phyloP scores from a whole-genome alignment of 2,797 vertebrate genomes.

The Dicrostonyx torquatus region DNA sequence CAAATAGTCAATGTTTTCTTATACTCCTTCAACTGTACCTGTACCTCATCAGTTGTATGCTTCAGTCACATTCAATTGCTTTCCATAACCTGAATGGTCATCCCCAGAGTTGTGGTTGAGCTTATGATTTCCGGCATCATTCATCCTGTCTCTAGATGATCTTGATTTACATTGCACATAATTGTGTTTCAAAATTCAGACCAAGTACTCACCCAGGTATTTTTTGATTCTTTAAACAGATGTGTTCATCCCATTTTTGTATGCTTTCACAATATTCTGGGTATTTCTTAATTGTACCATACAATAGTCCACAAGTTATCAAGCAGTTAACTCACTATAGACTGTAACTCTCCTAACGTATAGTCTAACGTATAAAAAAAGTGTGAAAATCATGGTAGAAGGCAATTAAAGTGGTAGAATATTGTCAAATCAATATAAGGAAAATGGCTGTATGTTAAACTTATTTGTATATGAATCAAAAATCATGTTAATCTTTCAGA shows the following conservation, averaged over 20 bases:
- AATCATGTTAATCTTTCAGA: not conserved
- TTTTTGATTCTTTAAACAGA: not conserved
- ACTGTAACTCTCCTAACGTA: not conserved
- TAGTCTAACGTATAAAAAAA: not conserved
- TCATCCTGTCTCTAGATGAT: not conserved
- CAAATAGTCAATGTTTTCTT: not conserved
- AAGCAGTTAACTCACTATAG: not conserved
- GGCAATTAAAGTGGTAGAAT: not conserved
- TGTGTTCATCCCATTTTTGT: not conserved
- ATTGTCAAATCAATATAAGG: not conserved
- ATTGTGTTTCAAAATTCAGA: constrained; percentile 9
- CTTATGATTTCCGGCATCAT: not conserved
- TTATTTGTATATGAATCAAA: not conserved
- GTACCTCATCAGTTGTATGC: not conserved
- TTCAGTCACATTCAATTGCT: not conserved
- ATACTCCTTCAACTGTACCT: not conserved
- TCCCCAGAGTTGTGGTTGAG: not conserved
- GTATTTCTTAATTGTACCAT: not conserved
- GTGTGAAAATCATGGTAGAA: not conserved
- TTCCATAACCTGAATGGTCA: not conserved
- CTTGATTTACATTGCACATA: not conserved
- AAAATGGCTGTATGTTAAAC: not conserved
- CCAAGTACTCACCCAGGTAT: not conserved
- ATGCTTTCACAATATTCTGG: not conserved
- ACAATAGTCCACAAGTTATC: not conserved